phyloP scores from a whole-genome alignment of 2,888 invertebrate genomes.

The Phyllotreta cruciferae region DNA sequence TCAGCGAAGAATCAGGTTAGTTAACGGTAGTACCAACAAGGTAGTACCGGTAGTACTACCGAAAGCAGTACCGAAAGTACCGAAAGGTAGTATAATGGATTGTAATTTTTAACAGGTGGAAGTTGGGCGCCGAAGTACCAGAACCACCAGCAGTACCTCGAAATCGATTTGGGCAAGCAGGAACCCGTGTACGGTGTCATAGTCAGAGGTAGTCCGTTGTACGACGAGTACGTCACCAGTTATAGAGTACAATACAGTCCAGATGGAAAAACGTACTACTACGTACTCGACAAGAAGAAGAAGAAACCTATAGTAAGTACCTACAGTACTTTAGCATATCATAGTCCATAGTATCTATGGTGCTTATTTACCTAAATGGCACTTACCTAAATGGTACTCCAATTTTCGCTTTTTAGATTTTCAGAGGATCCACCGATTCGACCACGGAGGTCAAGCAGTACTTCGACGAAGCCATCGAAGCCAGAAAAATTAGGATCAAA shows the following conservation, averaged over 20 bases:
- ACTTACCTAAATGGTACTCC: neutral
- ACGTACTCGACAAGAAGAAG: constrained; percentile 61
- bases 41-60: too few species aligned
- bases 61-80: too few species aligned
- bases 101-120: constrained; percentile 58
- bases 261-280: constrained; percentile 62
- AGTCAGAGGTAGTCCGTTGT: constrained; percentile 73
- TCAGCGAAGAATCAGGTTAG: constrained; percentile 42
- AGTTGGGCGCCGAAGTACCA: constrained; percentile 74
- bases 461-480: constrained; percentile 77
- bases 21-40: neutral
- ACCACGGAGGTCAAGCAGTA: constrained; percentile 67
- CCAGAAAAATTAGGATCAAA: constrained; percentile 72
- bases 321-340: too few species aligned
- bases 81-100: neutral
- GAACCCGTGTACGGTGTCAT: constrained; percentile 78
- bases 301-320: constrained; percentile 62
- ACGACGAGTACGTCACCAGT: constrained; percentile 78
- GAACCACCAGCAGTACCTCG: constrained; percentile 72
- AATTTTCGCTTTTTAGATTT: constrained; percentile 61
- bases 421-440: constrained; percentile 75
- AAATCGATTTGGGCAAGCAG: constrained; percentile 66
- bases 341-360: neutral
- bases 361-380: neutral
- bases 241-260: constrained; percentile 76